Conservation (phyloP, 2,888 invertebrate genomes). For the Rhopalosiphum nymphaeae region DNA sequence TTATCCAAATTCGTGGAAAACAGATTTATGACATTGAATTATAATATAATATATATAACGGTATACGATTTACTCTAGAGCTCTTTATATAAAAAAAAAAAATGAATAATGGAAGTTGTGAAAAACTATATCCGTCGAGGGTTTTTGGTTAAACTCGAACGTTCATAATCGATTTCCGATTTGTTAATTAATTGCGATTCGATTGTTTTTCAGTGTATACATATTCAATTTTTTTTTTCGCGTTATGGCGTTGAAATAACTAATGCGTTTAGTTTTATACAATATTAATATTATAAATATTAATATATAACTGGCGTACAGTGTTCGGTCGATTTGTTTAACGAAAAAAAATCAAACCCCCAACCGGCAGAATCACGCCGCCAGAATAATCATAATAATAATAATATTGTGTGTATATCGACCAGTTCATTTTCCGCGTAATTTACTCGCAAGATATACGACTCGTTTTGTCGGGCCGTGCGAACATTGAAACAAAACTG, state of each 20-base stretch:
- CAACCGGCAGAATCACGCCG: not conserved
- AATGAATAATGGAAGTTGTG: not conserved
- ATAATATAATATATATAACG: not conserved
- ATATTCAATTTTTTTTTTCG: not conserved
- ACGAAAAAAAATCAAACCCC: not conserved
- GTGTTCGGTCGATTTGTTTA: not conserved
- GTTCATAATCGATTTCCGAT: slow-evolving; percentile 21
- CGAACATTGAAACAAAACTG: slow-evolving; percentile 19
- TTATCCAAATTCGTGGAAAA: not conserved
- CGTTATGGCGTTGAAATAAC: not conserved
- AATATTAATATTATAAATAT: not conserved
- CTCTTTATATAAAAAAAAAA: not conserved
- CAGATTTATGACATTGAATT: not conserved
- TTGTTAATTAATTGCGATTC: slow-evolving; percentile 9
- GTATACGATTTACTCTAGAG: not conserved
- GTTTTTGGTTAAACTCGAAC: not conserved
- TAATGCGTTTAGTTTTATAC: not conserved
- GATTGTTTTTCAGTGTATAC: not conserved
- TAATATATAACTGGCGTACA: not conserved
- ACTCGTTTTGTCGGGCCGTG: slow-evolving; percentile 10
- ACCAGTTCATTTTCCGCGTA: slow-evolving; percentile 27
- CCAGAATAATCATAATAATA: not conserved
- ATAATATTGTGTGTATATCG: not conserved
- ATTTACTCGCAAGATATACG: not conserved
- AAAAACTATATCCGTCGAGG: slow-evolving; percentile 1